Evolutionary conservation across 2,797 vertebrate genomes (phyloP).

Genomic region (Masticophis lateralis): DNA sequence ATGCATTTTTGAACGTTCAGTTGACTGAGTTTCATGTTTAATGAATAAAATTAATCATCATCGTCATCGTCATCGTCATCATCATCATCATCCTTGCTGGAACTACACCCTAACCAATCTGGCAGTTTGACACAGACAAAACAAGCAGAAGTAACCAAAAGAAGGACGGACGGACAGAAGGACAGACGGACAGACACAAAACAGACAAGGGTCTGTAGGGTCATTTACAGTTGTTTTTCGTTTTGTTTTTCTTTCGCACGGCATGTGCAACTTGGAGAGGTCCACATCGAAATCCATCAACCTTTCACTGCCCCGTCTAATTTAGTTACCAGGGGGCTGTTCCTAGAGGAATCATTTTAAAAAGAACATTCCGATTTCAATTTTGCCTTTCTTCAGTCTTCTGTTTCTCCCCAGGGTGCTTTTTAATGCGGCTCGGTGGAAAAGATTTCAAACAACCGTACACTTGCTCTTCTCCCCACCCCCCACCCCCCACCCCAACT

Average conservation of each 20-base stretch:
- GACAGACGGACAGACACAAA: background rate
- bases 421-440: background rate
- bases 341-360: background rate
- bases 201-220: background rate
- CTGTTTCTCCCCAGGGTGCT: background rate
- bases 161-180: background rate
- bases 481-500: accelerated
- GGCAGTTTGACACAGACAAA: background rate
- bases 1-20: too few relatives aligned
- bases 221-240: background rate
- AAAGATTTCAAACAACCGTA: background rate
- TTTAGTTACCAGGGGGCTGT: background rate
- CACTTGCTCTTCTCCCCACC: too few relatives aligned
- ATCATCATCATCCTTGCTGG: background rate
- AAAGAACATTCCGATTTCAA: background rate
- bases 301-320: background rate
- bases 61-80: too few relatives aligned
- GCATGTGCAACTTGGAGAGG: background rate
- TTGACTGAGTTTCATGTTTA: too few relatives aligned
- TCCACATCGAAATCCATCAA: background rate
- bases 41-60: too few relatives aligned
- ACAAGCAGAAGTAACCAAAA: background rate
- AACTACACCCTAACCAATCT: background rate
- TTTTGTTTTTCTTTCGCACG: background rate
- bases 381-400: background rate